Percentiles rank a stretch among this genome's conserved stretches.
Evolutionary conservation across 2,113 vertebrate species (phyloP).

Genomic region (Macheiramphus alcinus): DNA sequence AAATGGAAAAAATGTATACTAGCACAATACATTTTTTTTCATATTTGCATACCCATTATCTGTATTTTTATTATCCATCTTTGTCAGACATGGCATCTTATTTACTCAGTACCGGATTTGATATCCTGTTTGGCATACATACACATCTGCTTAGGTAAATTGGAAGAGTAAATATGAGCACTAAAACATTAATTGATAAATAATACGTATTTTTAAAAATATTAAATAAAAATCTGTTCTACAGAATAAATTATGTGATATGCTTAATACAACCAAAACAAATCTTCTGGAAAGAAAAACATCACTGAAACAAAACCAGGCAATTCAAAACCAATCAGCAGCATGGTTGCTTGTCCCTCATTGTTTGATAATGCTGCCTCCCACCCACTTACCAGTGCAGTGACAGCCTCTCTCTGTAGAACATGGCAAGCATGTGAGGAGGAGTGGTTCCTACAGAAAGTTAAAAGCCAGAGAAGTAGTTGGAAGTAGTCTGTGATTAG

Average conservation of each 20-base stretch:
- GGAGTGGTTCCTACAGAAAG: not conserved
- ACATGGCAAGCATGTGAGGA: not conserved
- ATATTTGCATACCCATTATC: not conserved
- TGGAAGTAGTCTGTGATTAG: not conserved
- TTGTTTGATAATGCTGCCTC: not conserved
- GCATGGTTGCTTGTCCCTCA: not conserved
- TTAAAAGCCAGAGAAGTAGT: not conserved
- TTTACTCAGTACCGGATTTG: not conserved
- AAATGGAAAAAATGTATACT: not conserved
- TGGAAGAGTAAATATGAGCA: not conserved
- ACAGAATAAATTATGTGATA: not conserved
- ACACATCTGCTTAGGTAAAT: not conserved
- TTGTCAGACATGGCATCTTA: not conserved
- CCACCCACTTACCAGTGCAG: not conserved
- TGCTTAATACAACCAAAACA: not conserved
- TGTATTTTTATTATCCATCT: not conserved
- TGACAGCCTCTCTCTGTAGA: not conserved
- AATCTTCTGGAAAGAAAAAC: not conserved
- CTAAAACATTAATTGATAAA: not conserved
- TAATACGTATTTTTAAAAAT: not conserved
- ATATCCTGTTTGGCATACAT: not conserved
- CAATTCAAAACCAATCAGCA: not conserved
- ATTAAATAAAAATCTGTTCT: not conserved
- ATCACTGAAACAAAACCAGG: not conserved
- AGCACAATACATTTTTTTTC: not conserved